These are phyloP conservation scores for Drosophila nigromelanica DNA, from an alignment of 1,140 invertebrate genomes.

Conservation along the genomic window DNA sequence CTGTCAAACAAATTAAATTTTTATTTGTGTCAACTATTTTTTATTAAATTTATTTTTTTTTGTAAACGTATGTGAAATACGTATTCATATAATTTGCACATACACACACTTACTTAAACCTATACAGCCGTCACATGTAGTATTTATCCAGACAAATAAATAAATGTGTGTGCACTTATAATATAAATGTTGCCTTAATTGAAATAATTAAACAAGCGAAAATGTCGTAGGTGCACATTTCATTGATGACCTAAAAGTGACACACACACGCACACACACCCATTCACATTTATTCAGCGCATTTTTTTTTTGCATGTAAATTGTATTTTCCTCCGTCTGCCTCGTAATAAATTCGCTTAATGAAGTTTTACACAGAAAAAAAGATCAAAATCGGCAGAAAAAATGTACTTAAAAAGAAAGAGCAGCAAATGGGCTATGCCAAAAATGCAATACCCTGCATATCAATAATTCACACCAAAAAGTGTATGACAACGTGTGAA, in stretches of 20 bases:
- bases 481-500: background rate
- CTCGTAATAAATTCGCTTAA: constrained; percentile 73
- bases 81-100: background rate
- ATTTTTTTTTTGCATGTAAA: constrained; percentile 63
- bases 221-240: constrained; percentile 63
- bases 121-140: background rate
- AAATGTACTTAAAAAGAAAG: constrained; percentile 17
- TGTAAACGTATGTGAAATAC: background rate
- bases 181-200: constrained; percentile 62
- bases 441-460: constrained; percentile 1
- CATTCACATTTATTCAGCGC: constrained; percentile 34
- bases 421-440: background rate
- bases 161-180: background rate
- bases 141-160: no score
- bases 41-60: background rate
- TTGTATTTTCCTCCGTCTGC: constrained; percentile 48
- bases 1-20: constrained; percentile 42
- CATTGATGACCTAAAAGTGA: constrained; percentile 71
- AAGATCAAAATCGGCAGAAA: constrained; percentile 9
- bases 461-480: background rate
- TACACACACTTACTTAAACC: background rate
- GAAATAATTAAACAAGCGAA: constrained; percentile 71
- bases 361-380: constrained; percentile 58
- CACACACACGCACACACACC: constrained; percentile 32
- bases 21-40: constrained; percentile 45